These are phyloP conservation scores for Tragulus kanchil DNA, from an alignment of 2,113 vertebrate species.

Conservation along the genomic window DNA sequence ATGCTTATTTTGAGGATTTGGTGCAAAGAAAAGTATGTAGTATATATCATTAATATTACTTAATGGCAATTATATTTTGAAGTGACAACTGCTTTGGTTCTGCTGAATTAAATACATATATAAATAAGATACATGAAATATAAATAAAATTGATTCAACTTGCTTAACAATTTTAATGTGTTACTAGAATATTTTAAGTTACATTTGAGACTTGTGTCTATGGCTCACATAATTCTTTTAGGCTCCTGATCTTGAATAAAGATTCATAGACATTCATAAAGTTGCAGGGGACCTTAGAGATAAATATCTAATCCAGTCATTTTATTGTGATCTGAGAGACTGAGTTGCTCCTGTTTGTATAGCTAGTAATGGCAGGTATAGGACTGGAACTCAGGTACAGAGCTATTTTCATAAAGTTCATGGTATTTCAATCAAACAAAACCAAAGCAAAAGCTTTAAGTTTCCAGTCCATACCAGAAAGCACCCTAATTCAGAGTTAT, in stretches of 20 bases:
- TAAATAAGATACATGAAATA: background rate
- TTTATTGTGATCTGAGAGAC: background rate
- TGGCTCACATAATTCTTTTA: conserved; percentile 30
- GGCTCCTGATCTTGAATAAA: background rate
- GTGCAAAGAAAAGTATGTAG: background rate
- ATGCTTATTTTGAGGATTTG: background rate
- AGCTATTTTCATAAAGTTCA: background rate
- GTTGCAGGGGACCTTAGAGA: background rate
- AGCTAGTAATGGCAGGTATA: background rate
- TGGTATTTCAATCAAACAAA: background rate
- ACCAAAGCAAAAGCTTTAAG: background rate
- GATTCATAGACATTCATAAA: background rate
- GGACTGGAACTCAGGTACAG: background rate
- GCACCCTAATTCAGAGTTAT: background rate
- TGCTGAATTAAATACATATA: background rate
- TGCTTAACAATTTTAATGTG: background rate
- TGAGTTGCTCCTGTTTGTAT: background rate
- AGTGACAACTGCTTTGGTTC: background rate
- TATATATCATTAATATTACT: background rate
- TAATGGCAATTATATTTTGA: background rate
- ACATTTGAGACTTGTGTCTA: background rate
- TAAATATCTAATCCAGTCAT: background rate
- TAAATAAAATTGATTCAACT: conserved; percentile 2
- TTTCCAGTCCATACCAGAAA: conserved; percentile 13
- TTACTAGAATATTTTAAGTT: conserved; percentile 29